Evolutionary conservation across 2,113 vertebrate species (phyloP).

Genomic region (Pimephales promelas): DNA sequence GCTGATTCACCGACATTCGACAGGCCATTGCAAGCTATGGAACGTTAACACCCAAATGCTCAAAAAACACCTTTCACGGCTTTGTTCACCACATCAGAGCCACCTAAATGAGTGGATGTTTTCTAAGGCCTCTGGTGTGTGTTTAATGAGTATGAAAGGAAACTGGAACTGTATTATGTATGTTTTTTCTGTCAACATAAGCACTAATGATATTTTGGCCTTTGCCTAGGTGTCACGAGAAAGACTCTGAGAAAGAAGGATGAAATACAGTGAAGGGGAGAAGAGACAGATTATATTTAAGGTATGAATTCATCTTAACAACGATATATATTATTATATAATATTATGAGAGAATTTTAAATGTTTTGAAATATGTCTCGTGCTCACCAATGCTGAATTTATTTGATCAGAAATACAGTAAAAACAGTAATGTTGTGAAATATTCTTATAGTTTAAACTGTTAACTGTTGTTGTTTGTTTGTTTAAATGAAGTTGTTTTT

Average conservation of each 20-base stretch:
- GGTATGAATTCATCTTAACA: background rate
- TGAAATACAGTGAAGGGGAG: background rate
- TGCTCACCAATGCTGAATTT: background rate
- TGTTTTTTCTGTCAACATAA: background rate
- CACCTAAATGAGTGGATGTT: constrained; percentile 10
- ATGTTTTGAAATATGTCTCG: background rate
- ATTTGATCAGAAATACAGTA: background rate
- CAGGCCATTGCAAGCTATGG: constrained; percentile 54
- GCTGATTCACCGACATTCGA: constrained; percentile 57
- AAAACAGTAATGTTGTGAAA: background rate
- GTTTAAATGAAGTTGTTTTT: no score
- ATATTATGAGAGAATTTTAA: background rate
- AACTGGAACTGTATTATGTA: background rate
- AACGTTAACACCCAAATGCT: constrained; percentile 3
- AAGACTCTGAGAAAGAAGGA: background rate
- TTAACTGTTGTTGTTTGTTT: background rate
- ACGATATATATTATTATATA: background rate
- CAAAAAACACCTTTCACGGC: constrained; percentile 21
- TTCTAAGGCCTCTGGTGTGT: background rate
- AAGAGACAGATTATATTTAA: background rate
- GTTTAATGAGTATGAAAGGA: background rate
- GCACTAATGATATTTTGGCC: background rate
- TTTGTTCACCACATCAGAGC: constrained; percentile 59
- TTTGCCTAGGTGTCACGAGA: background rate
- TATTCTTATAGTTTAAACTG: background rate